Evolutionary conservation across 2,888 invertebrate species (phyloP).

Genomic region (Rhopalosiphum nymphaeae): DNA sequence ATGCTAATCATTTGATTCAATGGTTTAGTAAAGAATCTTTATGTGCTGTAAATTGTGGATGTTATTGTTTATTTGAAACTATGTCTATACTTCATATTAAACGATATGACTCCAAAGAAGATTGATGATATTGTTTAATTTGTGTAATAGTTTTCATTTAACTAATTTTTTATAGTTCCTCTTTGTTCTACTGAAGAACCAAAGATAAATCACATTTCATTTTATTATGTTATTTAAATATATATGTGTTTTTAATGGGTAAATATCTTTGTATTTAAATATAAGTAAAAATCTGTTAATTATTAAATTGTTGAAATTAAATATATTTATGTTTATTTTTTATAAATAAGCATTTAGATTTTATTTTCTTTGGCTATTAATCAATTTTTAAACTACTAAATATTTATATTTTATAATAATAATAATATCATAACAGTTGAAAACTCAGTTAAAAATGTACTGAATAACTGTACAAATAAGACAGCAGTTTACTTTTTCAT

Average conservation of each 20-base stretch:
- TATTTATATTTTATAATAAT: no score
- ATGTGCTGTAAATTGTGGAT: conserved; percentile 95
- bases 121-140: conserved; percentile 14
- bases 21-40: conserved; percentile 85
- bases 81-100: conserved; percentile 71
- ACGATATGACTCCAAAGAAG: conserved; percentile 49
- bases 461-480: no score
- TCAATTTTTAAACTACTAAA: neutral
- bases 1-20: conserved; percentile 83
- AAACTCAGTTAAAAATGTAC: no score
- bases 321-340: neutral
- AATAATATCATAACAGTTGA: no score
- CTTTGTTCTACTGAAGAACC: neutral
- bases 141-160: neutral
- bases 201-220: neutral
- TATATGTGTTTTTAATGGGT: neutral
- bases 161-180: conserved; percentile 42
- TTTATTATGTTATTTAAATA: neutral
- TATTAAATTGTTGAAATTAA: neutral
- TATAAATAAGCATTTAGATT: neutral
- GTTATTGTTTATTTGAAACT: conserved; percentile 84
- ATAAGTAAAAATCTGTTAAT: neutral
- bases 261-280: neutral
- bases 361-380: neutral
- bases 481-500: neutral